Evolutionary conservation across 2,797 vertebrate species (phyloP).

Genomic region (Chiroxiphia lanceolata): DNA sequence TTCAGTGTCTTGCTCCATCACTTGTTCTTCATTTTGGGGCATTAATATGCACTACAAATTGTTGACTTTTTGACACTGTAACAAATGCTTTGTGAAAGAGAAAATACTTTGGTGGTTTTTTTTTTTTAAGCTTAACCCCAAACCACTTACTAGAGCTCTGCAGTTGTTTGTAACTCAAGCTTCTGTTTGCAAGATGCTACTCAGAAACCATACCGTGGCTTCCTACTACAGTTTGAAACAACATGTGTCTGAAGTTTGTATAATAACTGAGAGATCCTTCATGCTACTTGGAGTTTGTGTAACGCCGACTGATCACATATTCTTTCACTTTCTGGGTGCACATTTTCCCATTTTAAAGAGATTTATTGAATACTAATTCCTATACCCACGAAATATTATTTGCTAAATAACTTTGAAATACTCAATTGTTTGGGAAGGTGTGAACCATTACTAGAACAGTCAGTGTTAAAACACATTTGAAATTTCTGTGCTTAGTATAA

Average conservation of each 20-base stretch:
- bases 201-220: background rate
- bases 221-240: background rate
- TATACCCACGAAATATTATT: background rate
- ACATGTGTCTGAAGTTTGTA: background rate
- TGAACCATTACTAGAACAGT: background rate
- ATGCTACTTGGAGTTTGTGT: background rate
- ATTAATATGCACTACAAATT: background rate
- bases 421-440: background rate
- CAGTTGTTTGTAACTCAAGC: background rate
- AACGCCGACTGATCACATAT: background rate
- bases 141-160: background rate
- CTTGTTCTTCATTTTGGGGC: background rate
- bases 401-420: background rate
- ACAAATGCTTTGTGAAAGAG: background rate
- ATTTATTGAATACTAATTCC: background rate
- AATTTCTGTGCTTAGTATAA: background rate
- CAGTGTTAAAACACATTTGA: background rate
- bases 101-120: background rate
- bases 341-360: background rate
- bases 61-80: background rate
- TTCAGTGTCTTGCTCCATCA: background rate
- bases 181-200: background rate
- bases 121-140: background rate
- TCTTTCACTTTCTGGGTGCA: background rate
- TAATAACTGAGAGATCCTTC: background rate